Evolutionary conservation across 2,888 invertebrate genomes (phyloP), one percentile per base, ranked within the genome.

Genomic region (Hirtodrosophila duncani): DNA sequence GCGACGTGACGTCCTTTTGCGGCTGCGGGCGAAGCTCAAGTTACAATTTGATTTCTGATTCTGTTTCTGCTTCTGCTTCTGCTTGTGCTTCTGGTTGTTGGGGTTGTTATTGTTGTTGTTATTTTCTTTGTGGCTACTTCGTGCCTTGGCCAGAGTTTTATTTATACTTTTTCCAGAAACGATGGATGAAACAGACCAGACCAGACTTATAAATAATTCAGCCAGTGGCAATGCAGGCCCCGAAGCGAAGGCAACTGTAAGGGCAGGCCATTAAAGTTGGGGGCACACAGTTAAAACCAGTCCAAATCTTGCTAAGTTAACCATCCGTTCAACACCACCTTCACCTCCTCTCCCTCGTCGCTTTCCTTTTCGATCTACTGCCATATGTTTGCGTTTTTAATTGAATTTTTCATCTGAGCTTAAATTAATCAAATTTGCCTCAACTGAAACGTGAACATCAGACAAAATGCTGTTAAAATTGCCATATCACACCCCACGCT

Each of bases 11-110:
- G 65, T 57, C 67, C 74, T 69, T 61, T 55, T 58, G 39, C 58
- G 61, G 55, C 62, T 56, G 57, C 64, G 17, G 44, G 52, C 50
- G 56, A 45, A 45, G 59, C 78, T 72, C 71, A 57, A 77, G 78
- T 72, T 71, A 77, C 70, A 70, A 75, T 70, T 75, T 67, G 62
- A 75, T 70, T 70, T 64, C 62, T 61, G 70, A 66, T 69, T 74
- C 69, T 61, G 48, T 62, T 53, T n/a, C n/a, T 60, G 39, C 45
- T 38, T 7, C 17, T 20, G 36, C 39, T 59, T 46, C 43, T 42
- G n/a, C 16, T 14, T 41, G 33, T 48, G 36, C 26, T 50, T 44
- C 64, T 41, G 30, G 23, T 13, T 14, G 21, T 23, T 24, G 10
- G 16, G 23, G 31, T 24, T 50, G 50, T 31, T 30, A 45, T 55